Evolutionary conservation across 2,113 vertebrate species (phyloP).

Genomic region (human): GRCh38 chr20:57468001-57468500

Average conservation of each 20-base stretch:
- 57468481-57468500: too few species aligned
- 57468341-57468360: too few species aligned
- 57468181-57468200: neutral
- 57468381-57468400: too few species aligned
- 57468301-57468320: too few species aligned
- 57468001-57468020: neutral
- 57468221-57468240: neutral
- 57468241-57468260: neutral
- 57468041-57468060: accelerated
- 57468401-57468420: too few species aligned
- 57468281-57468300: neutral
- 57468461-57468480: too few species aligned
- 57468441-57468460: too few species aligned
- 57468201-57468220: neutral
- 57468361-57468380: too few species aligned
- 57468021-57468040: neutral
- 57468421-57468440: too few species aligned
- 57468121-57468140: accelerated
- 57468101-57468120: neutral
- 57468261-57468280: neutral
- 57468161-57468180: neutral
- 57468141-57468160: neutral
- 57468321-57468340: too few species aligned
- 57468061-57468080: neutral
- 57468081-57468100: neutral